Evolutionary conservation across 2,113 vertebrate species (phyloP).

Genomic region (Misgurnus mizolepis): DNA sequence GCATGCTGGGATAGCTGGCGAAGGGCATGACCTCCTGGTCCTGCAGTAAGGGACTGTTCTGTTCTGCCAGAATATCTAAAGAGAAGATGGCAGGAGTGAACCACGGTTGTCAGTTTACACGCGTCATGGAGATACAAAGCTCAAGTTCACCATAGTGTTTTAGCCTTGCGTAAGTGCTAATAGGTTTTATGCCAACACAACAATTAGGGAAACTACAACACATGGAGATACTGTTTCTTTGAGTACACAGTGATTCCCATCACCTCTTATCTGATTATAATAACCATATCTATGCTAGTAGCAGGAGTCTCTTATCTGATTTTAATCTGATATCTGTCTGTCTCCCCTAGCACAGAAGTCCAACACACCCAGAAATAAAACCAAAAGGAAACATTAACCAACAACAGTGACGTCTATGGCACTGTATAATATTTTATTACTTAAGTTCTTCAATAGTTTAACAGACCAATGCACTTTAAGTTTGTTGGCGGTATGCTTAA

Average conservation of each 20-base stretch:
- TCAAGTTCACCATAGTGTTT: constrained; percentile 36
- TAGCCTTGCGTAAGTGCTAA: constrained; percentile 25
- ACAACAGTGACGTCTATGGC: background rate
- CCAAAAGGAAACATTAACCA: constrained; percentile 68
- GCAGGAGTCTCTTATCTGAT: background rate
- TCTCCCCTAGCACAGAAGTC: constrained; percentile 12
- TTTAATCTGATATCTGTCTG: background rate
- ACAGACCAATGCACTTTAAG: background rate
- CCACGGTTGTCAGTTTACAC: constrained; percentile 32
- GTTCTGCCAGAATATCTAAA: constrained; percentile 87
- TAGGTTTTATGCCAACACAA: constrained; percentile 27
- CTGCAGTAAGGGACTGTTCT: constrained; percentile 81
- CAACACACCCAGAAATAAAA: constrained; percentile 58
- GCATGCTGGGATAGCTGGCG: constrained; percentile 78
- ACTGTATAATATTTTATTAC: background rate
- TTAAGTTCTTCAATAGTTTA: background rate
- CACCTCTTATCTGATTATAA: background rate
- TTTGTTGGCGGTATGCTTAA: background rate
- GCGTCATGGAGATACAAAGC: constrained; percentile 34
- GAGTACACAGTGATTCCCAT: background rate
- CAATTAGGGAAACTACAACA: constrained; percentile 48
- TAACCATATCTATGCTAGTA: background rate
- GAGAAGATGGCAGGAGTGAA: constrained; percentile 43
- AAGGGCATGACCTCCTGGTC: constrained; percentile 85
- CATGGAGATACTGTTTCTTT: constrained; percentile 39